phyloP scores from a whole-genome alignment of 2,113 vertebrate species.

The Lethenteron camtschaticum region DNA sequence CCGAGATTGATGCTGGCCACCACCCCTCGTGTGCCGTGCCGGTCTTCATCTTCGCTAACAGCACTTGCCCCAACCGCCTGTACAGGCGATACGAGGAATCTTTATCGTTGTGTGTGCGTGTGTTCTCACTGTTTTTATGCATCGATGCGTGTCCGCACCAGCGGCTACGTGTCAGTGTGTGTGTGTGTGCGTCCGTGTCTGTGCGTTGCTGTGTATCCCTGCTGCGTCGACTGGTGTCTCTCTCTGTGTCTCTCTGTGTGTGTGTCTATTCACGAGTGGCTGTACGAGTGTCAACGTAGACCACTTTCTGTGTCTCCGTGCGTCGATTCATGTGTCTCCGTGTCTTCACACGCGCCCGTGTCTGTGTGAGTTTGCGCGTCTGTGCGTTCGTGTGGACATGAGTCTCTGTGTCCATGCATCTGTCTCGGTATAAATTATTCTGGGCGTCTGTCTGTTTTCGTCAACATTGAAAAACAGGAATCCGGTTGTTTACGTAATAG shows the following conservation, averaged over 20 bases:
- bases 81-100: too few species aligned
- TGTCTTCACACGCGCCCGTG: not conserved
- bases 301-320: not conserved
- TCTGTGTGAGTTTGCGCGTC: not conserved
- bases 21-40: too few species aligned
- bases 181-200: not conserved
- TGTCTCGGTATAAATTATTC: not conserved
- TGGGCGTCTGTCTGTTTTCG: not conserved
- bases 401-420: not conserved
- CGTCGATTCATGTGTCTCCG: not conserved
- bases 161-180: not conserved
- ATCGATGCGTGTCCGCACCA: not conserved
- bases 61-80: too few species aligned
- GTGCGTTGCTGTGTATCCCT: not conserved
- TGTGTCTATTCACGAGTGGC: too few species aligned
- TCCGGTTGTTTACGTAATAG: too few species aligned
- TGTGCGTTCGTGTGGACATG: not conserved
- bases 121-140: not conserved
- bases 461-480: too few species aligned
- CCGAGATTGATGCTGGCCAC: too few species aligned
- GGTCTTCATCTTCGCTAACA: too few species aligned
- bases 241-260: too few species aligned
- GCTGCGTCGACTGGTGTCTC: too few species aligned
- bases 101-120: not conserved
- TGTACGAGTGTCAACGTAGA: not conserved